A percentile compares a stretch with the other conserved stretches of the same genome.
phyloP scores from a whole-genome alignment of 2,888 invertebrate species.

The Drosophila meridiana region DNA sequence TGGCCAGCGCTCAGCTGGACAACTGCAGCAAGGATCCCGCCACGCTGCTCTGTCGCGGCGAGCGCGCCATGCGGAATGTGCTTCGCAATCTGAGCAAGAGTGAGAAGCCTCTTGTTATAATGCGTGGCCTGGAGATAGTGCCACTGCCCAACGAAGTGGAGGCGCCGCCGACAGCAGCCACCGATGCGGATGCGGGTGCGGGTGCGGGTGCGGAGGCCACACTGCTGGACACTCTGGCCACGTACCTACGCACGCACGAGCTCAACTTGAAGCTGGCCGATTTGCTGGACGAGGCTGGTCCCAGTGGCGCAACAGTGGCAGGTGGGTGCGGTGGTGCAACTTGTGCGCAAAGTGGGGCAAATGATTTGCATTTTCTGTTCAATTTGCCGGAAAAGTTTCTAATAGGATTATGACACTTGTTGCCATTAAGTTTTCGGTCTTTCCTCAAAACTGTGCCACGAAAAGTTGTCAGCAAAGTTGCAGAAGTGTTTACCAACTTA shows the following conservation, averaged over 20 bases:
- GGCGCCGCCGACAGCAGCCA: not conserved
- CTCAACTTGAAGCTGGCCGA: slow-evolving; percentile 90
- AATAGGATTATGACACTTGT: slow-evolving; percentile 24
- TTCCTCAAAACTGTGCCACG: slow-evolving; percentile 7
- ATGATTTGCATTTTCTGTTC: slow-evolving; percentile 20
- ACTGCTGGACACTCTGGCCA: slow-evolving; percentile 87
- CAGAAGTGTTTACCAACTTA: slow-evolving; percentile 4
- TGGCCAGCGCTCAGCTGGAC: slow-evolving; percentile 47
- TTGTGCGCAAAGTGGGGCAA: not conserved
- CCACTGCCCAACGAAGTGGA: slow-evolving; percentile 47
- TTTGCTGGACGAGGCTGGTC: slow-evolving; percentile 85
- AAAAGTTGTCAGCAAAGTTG: slow-evolving; percentile 26
- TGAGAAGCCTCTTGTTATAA: slow-evolving; percentile 79
- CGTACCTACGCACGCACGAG: slow-evolving; percentile 90
- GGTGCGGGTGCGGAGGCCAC: slow-evolving; percentile 39
- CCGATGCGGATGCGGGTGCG: slow-evolving; percentile 15
- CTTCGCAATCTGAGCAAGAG: slow-evolving; percentile 86
- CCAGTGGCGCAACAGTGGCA: slow-evolving; percentile 31
- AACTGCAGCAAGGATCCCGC: slow-evolving; percentile 49
- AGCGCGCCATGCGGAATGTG: slow-evolving; percentile 86
- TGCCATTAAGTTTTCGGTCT: slow-evolving; percentile 4
- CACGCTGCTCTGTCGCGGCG: slow-evolving; percentile 86
- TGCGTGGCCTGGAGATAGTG: slow-evolving; percentile 84
- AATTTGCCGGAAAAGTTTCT: slow-evolving; percentile 21
- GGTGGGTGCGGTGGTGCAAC: slow-evolving; percentile 36